Conservation (phyloP, 2,113 vertebrate genomes). For the Panurus biarmicus region DNA sequence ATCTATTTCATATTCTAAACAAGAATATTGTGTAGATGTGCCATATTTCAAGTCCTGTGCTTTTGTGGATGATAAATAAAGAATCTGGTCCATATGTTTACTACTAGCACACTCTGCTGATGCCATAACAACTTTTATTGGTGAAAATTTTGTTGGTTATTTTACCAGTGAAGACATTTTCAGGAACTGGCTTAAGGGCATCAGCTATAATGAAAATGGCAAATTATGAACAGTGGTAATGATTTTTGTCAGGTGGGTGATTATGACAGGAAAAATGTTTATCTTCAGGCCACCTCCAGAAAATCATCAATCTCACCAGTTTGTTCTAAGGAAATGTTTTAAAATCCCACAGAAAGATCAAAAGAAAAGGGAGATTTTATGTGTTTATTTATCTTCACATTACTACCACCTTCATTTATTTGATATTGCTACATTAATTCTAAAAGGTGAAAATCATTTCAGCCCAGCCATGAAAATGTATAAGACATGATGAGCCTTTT, state of each 20-base stretch:
- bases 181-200: background rate
- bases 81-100: background rate
- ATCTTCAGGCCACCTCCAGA: background rate
- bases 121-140: background rate
- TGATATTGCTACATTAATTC: background rate
- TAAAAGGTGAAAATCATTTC: background rate
- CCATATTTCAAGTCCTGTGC: background rate
- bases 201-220: background rate
- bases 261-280: background rate
- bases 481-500: background rate
- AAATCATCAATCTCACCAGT: background rate
- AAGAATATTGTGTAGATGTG: background rate
- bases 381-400: background rate
- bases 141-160: background rate
- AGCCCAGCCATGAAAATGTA: background rate
- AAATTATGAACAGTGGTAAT: background rate
- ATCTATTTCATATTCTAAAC: background rate
- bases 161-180: background rate
- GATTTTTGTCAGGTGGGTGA: background rate
- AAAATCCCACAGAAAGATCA: background rate
- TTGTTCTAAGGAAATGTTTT: background rate
- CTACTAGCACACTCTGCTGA: background rate
- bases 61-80: background rate
- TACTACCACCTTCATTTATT: background rate
- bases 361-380: background rate